A percentile compares a stretch with the other conserved stretches of the same genome.
These are phyloP conservation scores for Prietella phreatophila DNA, from an alignment of 2,113 vertebrate species.

Conservation along the genomic window DNA sequence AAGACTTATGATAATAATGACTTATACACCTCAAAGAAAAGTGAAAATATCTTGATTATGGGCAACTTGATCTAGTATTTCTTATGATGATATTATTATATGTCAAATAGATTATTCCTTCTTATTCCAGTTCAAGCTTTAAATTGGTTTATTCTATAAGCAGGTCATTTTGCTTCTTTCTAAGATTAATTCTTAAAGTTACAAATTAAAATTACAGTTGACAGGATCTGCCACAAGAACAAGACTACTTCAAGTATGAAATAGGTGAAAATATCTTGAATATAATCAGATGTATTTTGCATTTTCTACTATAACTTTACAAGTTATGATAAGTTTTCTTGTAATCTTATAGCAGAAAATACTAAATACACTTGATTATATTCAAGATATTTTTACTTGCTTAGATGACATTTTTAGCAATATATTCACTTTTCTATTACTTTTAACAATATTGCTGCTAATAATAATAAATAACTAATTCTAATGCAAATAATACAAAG, in stretches of 20 bases:
- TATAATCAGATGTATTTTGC: no score
- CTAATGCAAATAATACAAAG: no score
- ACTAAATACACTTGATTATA: no score
- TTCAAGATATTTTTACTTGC: neutral
- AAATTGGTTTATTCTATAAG: neutral
- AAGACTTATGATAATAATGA: neutral
- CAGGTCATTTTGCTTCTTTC: neutral
- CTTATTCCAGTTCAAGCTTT: neutral
- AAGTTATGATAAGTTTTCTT: neutral
- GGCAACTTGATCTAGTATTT: neutral
- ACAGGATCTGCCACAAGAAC: no score
- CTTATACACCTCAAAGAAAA: neutral
- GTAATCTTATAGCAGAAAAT: no score
- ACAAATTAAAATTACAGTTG: neutral
- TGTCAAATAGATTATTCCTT: neutral
- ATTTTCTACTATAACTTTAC: no score
- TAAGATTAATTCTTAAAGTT: neutral
- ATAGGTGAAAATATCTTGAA: neutral
- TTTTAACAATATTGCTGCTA: no score
- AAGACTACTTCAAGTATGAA: neutral
- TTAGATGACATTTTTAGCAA: neutral
- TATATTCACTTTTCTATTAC: neutral
- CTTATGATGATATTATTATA: neutral
- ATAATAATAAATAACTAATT: neutral
- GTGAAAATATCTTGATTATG: neutral